Conservation (phyloP, 2,888 invertebrate genomes). For the Cephus rjabovi region DNA sequence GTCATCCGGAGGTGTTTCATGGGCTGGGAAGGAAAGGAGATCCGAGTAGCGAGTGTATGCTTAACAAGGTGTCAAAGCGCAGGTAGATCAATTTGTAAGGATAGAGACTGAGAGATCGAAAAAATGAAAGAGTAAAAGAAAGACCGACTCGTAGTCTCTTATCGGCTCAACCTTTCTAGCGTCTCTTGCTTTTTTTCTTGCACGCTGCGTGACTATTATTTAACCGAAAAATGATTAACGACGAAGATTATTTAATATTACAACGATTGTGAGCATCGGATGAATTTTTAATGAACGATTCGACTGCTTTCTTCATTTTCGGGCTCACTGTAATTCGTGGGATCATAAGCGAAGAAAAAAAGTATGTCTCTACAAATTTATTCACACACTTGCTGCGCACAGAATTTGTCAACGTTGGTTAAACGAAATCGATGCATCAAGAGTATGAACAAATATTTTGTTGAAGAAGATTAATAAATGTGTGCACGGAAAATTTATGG, state of each 20-base stretch:
- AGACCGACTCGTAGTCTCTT: background rate
- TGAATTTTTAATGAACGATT: background rate
- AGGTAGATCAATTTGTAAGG: background rate
- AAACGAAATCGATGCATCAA: too few species aligned
- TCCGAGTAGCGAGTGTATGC: background rate
- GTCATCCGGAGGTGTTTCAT: background rate
- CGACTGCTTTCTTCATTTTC: background rate
- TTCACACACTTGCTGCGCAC: background rate
- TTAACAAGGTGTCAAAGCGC: background rate
- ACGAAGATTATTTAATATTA: background rate
- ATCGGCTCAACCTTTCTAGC: background rate
- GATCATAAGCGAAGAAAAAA: background rate
- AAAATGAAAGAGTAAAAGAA: background rate
- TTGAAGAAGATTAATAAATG: too few species aligned
- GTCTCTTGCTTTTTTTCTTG: background rate
- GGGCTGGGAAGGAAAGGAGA: background rate
- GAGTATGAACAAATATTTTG: too few species aligned
- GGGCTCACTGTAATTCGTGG: background rate
- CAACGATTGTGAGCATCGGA: background rate
- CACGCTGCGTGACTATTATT: background rate
- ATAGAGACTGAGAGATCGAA: background rate
- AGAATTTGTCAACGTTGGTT: too few species aligned
- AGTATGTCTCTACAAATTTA: background rate
- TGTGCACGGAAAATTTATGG: too few species aligned
- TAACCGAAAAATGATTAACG: background rate